phyloP scores from a whole-genome alignment of 2,113 vertebrate species.

The Alces alces region DNA sequence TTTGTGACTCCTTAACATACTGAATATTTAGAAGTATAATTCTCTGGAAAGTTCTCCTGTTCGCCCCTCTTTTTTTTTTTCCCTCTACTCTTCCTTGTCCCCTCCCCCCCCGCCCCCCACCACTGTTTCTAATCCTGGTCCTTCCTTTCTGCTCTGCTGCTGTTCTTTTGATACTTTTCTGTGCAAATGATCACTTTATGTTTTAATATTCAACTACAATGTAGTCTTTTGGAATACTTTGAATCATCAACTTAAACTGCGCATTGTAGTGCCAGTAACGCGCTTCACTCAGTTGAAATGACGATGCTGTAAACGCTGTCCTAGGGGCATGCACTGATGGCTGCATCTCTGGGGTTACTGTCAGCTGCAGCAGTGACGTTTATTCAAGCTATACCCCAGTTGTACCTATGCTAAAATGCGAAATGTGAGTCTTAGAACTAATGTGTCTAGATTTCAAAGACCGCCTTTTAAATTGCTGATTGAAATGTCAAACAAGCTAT shows the following conservation, averaged over 20 bases:
- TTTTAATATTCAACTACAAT: background rate
- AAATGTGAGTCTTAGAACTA: background rate
- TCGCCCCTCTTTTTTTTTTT: background rate
- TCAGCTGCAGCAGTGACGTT: background rate
- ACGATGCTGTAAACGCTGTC: background rate
- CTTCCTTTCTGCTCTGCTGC: background rate
- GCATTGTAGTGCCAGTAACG: background rate
- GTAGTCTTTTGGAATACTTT: background rate
- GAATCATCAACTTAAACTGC: background rate
- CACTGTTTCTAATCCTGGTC: background rate
- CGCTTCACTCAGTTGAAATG: background rate
- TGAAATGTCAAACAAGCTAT: background rate
- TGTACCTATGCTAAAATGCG: background rate
- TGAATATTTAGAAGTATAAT: background rate
- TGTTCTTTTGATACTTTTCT: background rate
- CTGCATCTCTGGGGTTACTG: background rate
- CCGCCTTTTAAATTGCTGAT: background rate
- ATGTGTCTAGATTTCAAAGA: background rate
- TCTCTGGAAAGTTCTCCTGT: background rate
- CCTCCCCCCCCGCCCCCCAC: accelerated
- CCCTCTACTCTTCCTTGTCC: background rate
- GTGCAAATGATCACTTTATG: background rate
- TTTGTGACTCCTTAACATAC: background rate
- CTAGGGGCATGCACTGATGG: background rate
- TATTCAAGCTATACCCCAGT: background rate